Evolutionary conservation across 2,113 vertebrate species (phyloP), one percentile per base, ranked within the genome.

Genomic region (Macheiramphus alcinus): DNA sequence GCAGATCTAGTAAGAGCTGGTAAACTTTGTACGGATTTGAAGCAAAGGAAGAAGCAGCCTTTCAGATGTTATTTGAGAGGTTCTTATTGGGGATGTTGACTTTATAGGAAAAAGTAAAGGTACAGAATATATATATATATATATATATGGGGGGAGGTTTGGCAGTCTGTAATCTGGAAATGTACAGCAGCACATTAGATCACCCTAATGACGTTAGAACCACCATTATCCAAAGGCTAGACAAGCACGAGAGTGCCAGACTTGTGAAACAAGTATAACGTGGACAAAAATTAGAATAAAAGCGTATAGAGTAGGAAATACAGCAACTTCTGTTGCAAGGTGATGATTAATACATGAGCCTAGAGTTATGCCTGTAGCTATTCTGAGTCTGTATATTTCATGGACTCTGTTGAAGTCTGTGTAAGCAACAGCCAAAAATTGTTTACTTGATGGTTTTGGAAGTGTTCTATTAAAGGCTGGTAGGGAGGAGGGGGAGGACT

Each of bases 311-410:
- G 58, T 47, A 89, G 53, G 48, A 89, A 82, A 52, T 79, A 36
- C 0, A 2, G 5, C 42, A 82, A 5, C n/a, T 58, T 55, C 14
- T 42, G 0, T 48, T 87, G 56, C 25, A 5, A 15, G 27, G 26
- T 72, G 32, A 11, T 59, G 34, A 27, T 63, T 80, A 40, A n/a
- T 73, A 16, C 13, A 2, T 53, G 27, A 73, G 11, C 23, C 36
- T 47, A 4, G 42, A 45, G 20, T 72, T 86, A 5, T 6, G 31
- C 22, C 27, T 72, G 0, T 45, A 45, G 23, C 25, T 76, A 42
- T 27, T 38, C 36, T 62, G 11, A 48, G 17, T 16, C 5, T 43
- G 5, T 47, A 0, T 68, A 38, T 63, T 87, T 82, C 42, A 22
- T 45, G 32, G 48, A 29, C 19, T 81, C 31, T 25, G 8, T 42